phyloP scores from a whole-genome alignment of 2,888 invertebrate species.

The Galerucella calmariensis region DNA sequence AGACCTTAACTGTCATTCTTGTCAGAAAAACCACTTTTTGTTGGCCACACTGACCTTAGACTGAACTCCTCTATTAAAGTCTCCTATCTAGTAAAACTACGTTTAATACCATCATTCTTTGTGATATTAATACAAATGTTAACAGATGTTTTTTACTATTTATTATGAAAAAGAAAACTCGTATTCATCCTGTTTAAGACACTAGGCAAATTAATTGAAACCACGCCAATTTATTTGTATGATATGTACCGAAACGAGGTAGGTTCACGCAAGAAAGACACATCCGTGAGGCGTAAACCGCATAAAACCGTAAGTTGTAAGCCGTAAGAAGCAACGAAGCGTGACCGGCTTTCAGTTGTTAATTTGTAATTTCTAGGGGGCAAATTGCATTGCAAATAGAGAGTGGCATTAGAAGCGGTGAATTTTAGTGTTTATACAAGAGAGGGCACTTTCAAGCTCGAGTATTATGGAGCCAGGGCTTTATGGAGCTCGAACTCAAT shows the following conservation, averaged over 20 bases:
- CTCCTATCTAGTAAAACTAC: too few species aligned
- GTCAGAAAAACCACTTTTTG: too few species aligned
- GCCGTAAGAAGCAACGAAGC: conserved; percentile 55
- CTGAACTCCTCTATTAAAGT: too few species aligned
- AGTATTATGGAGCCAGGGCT: conserved; percentile 17
- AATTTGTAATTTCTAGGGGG: conserved; percentile 62
- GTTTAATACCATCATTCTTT: too few species aligned
- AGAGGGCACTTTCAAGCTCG: conserved; percentile 19
- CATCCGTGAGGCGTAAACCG: conserved; percentile 26
- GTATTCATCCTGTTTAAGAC: background rate
- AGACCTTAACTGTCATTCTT: too few species aligned
- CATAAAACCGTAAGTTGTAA: conserved; percentile 41
- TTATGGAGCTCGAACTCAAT: conserved; percentile 15
- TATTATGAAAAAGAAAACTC: too few species aligned
- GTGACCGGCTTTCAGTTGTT: conserved; percentile 60
- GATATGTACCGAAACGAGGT: conserved; percentile 12
- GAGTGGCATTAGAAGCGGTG: conserved; percentile 39
- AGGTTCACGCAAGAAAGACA: conserved; percentile 20
- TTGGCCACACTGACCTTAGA: too few species aligned
- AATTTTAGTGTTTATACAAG: conserved; percentile 29
- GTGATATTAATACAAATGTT: too few species aligned
- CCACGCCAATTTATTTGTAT: conserved; percentile 5
- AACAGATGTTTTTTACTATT: too few species aligned
- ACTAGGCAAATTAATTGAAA: background rate
- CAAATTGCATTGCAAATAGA: conserved; percentile 58